These are phyloP conservation scores for Camponotus vicinus DNA, from an alignment of 1,140 invertebrate species.

Conservation along the genomic window DNA sequence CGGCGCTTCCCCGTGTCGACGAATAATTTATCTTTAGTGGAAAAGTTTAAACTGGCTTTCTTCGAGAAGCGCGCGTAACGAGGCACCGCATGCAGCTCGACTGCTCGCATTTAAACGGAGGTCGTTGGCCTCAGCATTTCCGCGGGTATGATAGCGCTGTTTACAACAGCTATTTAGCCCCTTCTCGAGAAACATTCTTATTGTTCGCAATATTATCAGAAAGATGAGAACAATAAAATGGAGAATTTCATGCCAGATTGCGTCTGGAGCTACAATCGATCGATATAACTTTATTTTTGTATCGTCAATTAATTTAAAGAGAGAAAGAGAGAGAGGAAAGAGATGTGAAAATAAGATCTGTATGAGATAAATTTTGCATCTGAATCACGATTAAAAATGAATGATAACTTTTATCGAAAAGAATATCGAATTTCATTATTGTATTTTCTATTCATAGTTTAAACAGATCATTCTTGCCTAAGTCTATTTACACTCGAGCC, in stretches of 20 bases:
- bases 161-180: slow-evolving; percentile 17
- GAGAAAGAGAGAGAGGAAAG: background rate
- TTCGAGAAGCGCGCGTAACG: background rate
- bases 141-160: slow-evolving; percentile 32
- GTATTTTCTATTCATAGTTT: background rate
- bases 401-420: background rate
- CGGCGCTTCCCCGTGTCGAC: slow-evolving; percentile 11
- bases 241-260: background rate
- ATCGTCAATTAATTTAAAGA: background rate
- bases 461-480: no score
- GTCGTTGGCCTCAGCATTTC: slow-evolving; percentile 43
- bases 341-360: no score
- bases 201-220: background rate
- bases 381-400: background rate
- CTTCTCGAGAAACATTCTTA: slow-evolving; percentile 13
- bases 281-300: slow-evolving; percentile 6
- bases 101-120: slow-evolving; percentile 48
- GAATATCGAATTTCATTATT: background rate
- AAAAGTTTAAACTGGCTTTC: slow-evolving; percentile 42
- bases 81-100: background rate
- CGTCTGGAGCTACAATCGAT: background rate
- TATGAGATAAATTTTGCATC: background rate
- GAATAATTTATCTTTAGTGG: slow-evolving; percentile 48
- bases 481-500: background rate
- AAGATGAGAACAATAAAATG: background rate